phyloP scores from a whole-genome alignment of 2,888 invertebrate genomes.

The Rhagophthalmus giganteus region DNA sequence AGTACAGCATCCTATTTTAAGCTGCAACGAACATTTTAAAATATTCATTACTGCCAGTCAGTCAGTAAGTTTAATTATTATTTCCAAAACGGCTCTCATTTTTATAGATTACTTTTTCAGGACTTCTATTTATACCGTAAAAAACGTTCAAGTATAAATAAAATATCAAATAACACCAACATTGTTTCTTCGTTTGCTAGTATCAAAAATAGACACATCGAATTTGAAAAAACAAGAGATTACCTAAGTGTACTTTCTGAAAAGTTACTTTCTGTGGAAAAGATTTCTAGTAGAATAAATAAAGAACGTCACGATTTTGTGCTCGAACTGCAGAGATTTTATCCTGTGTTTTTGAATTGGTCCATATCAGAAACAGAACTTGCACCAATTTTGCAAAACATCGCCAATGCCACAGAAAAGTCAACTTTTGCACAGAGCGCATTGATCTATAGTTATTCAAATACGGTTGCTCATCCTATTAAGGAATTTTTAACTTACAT shows the following conservation, averaged over 20 bases:
- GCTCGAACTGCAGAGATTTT: slow-evolving; percentile 61
- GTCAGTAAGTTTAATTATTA: slow-evolving; percentile 55
- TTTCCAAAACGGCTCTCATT: neutral
- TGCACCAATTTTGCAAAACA: slow-evolving; percentile 53
- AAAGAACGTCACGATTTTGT: slow-evolving; percentile 65
- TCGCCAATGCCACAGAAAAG: slow-evolving; percentile 57
- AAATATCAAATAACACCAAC: slow-evolving; percentile 47
- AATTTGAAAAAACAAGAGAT: slow-evolving; percentile 65
- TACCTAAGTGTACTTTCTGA: slow-evolving; percentile 65
- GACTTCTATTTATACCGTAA: slow-evolving; percentile 66
- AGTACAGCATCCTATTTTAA: slow-evolving; percentile 70
- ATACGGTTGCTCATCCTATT: slow-evolving; percentile 55
- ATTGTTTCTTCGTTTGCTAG: slow-evolving; percentile 43
- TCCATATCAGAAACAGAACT: slow-evolving; percentile 62
- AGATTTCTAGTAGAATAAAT: slow-evolving; percentile 65
- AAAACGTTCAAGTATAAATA: slow-evolving; percentile 59
- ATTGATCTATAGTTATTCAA: slow-evolving; percentile 53
- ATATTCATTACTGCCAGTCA: slow-evolving; percentile 69
- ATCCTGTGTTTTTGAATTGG: slow-evolving; percentile 66
- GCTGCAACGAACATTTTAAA: slow-evolving; percentile 66
- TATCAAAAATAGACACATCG: slow-evolving; percentile 62
- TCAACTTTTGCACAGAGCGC: slow-evolving; percentile 58
- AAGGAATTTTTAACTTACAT: slow-evolving; percentile 68
- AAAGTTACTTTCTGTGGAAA: slow-evolving; percentile 65
- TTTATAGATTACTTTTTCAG: slow-evolving; percentile 47